These are phyloP conservation scores for Epizoanthus illoricatus DNA, from an alignment of 92 coral and sea anemone genomes.

Conservation along the genomic window DNA sequence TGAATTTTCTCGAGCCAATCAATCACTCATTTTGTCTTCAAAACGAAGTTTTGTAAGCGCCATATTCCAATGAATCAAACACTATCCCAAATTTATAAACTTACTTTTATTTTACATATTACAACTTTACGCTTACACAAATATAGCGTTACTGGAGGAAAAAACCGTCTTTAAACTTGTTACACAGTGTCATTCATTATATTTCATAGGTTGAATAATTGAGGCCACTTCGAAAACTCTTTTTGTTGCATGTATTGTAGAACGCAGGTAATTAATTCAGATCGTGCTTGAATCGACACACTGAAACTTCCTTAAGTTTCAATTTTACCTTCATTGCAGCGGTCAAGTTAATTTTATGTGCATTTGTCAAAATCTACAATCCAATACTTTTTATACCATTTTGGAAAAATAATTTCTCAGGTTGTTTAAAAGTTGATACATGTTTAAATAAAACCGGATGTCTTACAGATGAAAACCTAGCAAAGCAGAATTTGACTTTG, in stretches of 20 bases:
- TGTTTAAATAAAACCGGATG: not conserved
- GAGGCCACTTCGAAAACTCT: not conserved
- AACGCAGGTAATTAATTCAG: not conserved
- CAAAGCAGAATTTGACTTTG: not conserved
- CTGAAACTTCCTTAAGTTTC: not conserved
- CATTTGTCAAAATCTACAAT: not conserved
- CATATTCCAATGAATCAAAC: not conserved
- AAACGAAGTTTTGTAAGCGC: not conserved
- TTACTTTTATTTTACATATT: not conserved
- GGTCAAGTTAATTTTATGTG: slow-evolving; percentile 2
- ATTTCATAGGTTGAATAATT: not conserved
- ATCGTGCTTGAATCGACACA: not conserved
- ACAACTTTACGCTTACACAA: not conserved
- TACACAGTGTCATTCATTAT: slow-evolving; percentile 6
- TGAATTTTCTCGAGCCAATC: not conserved
- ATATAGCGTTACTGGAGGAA: not conserved
- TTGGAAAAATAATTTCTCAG: not conserved
- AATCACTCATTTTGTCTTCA: slow-evolving; percentile 2
- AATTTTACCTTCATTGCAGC: slow-evolving; percentile 1
- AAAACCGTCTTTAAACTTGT: not conserved
- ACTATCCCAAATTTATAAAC: not conserved
- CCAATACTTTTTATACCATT: not conserved
- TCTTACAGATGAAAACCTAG: not conserved
- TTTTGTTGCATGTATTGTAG: not conserved
- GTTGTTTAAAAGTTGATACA: not conserved